Percentiles rank a stretch among this genome's conserved stretches.
phyloP scores from a whole-genome alignment of 1,140 invertebrate species.

The Drosophila willistoni region DNA sequence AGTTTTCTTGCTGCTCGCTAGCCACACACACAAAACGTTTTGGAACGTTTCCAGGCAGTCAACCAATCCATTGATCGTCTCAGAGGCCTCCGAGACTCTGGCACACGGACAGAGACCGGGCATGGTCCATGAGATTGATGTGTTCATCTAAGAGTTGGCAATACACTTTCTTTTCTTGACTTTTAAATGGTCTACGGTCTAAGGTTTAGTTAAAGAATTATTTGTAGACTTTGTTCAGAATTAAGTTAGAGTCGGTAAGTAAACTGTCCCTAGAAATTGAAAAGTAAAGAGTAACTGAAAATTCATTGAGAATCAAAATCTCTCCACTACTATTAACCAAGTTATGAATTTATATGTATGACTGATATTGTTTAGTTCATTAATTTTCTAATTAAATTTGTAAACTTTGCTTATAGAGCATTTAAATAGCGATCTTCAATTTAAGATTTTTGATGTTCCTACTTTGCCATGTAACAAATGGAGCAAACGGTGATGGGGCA shows the following conservation, averaged over 20 bases:
- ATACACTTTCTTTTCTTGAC: constrained; percentile 20
- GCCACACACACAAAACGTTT: constrained; percentile 42
- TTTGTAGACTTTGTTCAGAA: no score
- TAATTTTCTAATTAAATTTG: no score
- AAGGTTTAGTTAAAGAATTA: no score
- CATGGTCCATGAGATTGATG: constrained; percentile 45
- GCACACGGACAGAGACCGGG: constrained; percentile 13
- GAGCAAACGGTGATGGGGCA: constrained; percentile 53
- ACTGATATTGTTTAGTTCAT: no score
- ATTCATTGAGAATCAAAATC: no score
- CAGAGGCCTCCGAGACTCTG: constrained; percentile 23
- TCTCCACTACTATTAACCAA: not conserved
- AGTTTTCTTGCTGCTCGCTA: constrained; percentile 43
- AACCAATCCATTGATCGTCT: constrained; percentile 31
- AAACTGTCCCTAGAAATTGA: no score
- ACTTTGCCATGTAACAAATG: constrained; percentile 44
- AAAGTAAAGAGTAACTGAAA: no score
- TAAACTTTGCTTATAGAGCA: not conserved
- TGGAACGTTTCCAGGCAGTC: constrained; percentile 66
- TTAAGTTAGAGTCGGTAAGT: no score
- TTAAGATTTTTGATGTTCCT: not conserved
- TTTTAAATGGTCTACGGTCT: not conserved
- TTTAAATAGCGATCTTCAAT: not conserved
- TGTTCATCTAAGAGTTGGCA: constrained; percentile 22
- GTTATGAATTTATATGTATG: no score